These are phyloP conservation scores for Sthenelais limicola DNA, from an alignment of 2,888 invertebrate species.

Conservation along the genomic window DNA sequence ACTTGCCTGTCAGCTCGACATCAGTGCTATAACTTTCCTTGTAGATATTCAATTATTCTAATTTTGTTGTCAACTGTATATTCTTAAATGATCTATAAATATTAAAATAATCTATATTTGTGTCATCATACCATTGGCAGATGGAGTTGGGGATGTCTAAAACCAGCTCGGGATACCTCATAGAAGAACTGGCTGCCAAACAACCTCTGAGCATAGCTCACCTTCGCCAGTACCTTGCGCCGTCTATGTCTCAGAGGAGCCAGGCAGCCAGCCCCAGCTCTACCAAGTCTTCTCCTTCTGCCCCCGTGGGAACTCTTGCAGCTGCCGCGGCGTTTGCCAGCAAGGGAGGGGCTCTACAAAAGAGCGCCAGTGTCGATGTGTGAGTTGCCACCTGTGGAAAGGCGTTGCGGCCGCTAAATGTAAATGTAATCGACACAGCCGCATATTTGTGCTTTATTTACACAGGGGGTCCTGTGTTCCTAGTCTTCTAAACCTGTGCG, in stretches of 20 bases:
- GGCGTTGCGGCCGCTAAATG: too few species aligned
- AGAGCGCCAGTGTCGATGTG: conserved; percentile 8
- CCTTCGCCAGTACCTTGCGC: conserved; percentile 63
- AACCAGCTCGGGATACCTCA: conserved; percentile 54
- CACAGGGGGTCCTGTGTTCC: too few species aligned
- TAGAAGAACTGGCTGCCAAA: conserved; percentile 63
- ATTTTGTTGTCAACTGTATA: too few species aligned
- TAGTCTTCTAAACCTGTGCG: too few species aligned
- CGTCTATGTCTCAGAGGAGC: neutral
- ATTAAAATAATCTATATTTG: neutral
- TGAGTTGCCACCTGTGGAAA: too few species aligned
- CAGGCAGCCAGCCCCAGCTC: neutral
- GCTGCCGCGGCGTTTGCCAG: conserved; percentile 30
- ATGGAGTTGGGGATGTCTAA: conserved; percentile 61
- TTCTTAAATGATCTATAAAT: neutral
- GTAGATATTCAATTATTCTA: too few species aligned
- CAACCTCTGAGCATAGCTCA: conserved; percentile 65
- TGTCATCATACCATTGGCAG: conserved; percentile 48
- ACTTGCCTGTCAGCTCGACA: too few species aligned
- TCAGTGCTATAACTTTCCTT: too few species aligned
- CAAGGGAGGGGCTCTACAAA: neutral
- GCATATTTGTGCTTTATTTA: too few species aligned
- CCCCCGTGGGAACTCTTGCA: conserved; percentile 21
- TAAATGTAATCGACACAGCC: too few species aligned
- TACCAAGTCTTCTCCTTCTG: conserved; percentile 1